Conservation (phyloP, 2,797 vertebrate species). For the Coregonus ussuriensis region DNA sequence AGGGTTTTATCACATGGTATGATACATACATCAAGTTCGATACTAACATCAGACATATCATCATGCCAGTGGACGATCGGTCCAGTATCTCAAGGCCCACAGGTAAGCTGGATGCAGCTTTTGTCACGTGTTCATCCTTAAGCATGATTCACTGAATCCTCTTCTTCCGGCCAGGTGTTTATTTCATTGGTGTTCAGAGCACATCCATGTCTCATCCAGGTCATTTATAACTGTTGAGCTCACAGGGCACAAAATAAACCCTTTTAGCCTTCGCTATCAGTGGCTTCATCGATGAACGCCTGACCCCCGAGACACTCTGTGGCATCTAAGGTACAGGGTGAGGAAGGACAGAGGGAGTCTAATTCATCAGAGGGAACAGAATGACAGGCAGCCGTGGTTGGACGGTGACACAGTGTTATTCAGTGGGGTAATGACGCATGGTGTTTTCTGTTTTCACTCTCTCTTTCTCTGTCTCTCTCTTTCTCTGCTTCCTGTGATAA, state of each 20-base stretch:
- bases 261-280: constrained; percentile 32
- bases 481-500: background rate
- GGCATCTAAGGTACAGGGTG: background rate
- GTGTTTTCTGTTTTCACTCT: constrained; percentile 39
- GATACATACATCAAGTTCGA: background rate
- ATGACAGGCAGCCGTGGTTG: constrained; percentile 13
- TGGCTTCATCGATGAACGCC: constrained; percentile 9
- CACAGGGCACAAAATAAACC: constrained; percentile 16
- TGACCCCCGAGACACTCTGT: constrained; percentile 30
- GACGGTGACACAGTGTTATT: constrained; percentile 36
- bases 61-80: background rate
- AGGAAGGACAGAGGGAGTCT: constrained; percentile 11
- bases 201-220: background rate
- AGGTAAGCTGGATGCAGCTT: background rate
- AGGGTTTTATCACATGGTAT: too few relatives aligned
- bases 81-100: background rate
- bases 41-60: background rate
- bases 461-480: background rate
- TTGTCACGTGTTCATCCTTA: background rate
- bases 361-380: constrained; percentile 39
- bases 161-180: constrained; percentile 6
- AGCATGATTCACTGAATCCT: background rate
- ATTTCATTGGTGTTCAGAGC: background rate
- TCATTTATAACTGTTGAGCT: constrained; percentile 4
- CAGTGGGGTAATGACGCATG: constrained; percentile 64